phyloP scores from a whole-genome alignment of 1,140 invertebrate species.

The Cepaea nemoralis region DNA sequence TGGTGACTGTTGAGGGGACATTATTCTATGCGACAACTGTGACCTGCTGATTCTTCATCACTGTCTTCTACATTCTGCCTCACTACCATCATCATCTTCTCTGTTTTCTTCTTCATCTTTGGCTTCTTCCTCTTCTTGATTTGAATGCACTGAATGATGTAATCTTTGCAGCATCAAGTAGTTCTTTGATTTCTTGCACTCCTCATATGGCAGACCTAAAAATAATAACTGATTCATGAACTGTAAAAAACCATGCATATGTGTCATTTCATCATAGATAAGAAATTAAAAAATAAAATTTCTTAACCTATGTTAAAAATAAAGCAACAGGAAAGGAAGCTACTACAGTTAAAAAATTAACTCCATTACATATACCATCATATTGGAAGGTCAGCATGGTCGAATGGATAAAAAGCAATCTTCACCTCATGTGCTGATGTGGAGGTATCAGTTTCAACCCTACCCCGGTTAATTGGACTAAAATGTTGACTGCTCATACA shows the following conservation, averaged over 20 bases:
- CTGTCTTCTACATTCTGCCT: constrained; percentile 40
- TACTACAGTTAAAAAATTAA: no score
- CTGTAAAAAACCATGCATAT: constrained; percentile 11
- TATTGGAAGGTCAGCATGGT: neutral
- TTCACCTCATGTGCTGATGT: no score
- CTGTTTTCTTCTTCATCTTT: constrained; percentile 49
- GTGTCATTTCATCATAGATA: no score
- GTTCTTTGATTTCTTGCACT: constrained; percentile 61
- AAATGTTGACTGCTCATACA: no score
- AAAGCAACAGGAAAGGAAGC: no score
- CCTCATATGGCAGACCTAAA: constrained; percentile 62
- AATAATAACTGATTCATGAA: neutral
- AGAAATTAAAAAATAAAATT: no score
- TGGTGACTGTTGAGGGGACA: constrained; percentile 65
- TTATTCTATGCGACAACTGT: constrained; percentile 64
- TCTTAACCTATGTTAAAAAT: no score
- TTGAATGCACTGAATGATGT: constrained; percentile 41
- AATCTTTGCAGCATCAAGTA: constrained; percentile 61
- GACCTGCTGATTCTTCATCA: constrained; percentile 35
- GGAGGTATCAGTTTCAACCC: no score
- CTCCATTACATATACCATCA: neutral
- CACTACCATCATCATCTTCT: constrained; percentile 49
- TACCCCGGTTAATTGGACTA: no score
- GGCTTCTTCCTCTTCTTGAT: constrained; percentile 51
- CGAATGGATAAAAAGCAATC: no score